These are phyloP conservation scores for Drosophila bunnanda DNA, from an alignment of 2,888 invertebrate genomes.

Conservation along the genomic window DNA sequence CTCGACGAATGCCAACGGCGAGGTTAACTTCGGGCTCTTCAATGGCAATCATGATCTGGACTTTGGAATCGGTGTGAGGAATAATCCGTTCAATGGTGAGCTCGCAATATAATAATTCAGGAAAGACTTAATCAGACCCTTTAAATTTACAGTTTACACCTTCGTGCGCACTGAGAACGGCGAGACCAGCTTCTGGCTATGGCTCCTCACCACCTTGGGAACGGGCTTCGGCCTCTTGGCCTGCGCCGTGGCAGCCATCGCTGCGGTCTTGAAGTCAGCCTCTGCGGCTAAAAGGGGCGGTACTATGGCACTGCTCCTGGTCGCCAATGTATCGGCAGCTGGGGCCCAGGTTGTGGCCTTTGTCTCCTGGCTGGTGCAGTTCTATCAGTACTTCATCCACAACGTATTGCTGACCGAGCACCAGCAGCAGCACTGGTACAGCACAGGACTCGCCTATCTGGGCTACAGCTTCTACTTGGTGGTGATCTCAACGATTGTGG, in stretches of 20 bases:
- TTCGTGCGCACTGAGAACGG: conserved; percentile 82
- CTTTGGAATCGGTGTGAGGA: conserved; percentile 92
- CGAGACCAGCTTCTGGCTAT: conserved; percentile 83
- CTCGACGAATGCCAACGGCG: conserved; percentile 87
- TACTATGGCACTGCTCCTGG: conserved; percentile 82
- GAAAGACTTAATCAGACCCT: neutral
- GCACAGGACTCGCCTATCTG: conserved; percentile 91
- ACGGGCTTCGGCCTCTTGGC: conserved; percentile 83
- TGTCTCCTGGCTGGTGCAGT: conserved; percentile 93
- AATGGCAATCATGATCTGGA: conserved; percentile 93
- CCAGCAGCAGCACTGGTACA: conserved; percentile 92
- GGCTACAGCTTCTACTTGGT: conserved; percentile 93
- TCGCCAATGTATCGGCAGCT: conserved; percentile 86
- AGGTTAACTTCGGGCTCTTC: conserved; percentile 93
- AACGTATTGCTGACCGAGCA: conserved; percentile 94
- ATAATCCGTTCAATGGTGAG: conserved; percentile 91
- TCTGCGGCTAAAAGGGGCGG: conserved; percentile 83
- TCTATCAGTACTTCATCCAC: conserved; percentile 90
- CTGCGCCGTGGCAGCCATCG: conserved; percentile 84
- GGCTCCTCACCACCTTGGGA: conserved; percentile 83
- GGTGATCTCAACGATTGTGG: conserved; percentile 82
- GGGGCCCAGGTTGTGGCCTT: conserved; percentile 90
- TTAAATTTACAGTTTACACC: conserved; percentile 71
- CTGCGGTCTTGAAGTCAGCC: conserved; percentile 83
- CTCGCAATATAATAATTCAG: no score